phyloP scores from a whole-genome alignment of 2,888 invertebrate genomes.

The Malthinus flaveolus region DNA sequence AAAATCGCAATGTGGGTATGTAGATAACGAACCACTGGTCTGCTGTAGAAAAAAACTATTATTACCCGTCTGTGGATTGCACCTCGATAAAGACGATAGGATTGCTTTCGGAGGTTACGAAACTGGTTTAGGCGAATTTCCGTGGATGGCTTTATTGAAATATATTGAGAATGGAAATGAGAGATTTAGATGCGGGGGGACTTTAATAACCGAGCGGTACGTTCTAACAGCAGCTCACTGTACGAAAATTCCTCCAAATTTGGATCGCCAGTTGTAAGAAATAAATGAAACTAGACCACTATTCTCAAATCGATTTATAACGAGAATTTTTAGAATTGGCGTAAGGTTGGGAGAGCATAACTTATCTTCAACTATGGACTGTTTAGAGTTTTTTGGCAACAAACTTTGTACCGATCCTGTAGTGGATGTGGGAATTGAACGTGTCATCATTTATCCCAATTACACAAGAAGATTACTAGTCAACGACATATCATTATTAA shows the following conservation, averaged over 20 bases:
- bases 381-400: constrained; percentile 45
- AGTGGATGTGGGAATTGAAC: constrained; percentile 48
- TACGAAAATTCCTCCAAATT: neutral
- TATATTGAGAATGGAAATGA: constrained; percentile 40
- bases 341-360: constrained; percentile 59
- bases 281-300: neutral
- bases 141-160: constrained; percentile 54
- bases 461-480: constrained; percentile 43
- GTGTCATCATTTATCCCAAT: constrained; percentile 47
- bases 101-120: constrained; percentile 38
- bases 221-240: constrained; percentile 57
- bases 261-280: too few species aligned
- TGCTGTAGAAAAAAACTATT: constrained; percentile 38
- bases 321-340: constrained; percentile 26
- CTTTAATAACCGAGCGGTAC: constrained; percentile 54
- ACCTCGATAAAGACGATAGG: too few species aligned
- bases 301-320: neutral
- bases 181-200: constrained; percentile 49
- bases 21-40: constrained; percentile 47
- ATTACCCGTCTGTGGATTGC: too few species aligned
- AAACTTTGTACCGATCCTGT: constrained; percentile 50
- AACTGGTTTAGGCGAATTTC: constrained; percentile 52
- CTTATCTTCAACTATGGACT: constrained; percentile 48
- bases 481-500: constrained; percentile 54
- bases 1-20: constrained; percentile 54